Base-by-base conservation (phyloP, 2,888 invertebrate species). In the Enchytraeus crypticus region DNA sequence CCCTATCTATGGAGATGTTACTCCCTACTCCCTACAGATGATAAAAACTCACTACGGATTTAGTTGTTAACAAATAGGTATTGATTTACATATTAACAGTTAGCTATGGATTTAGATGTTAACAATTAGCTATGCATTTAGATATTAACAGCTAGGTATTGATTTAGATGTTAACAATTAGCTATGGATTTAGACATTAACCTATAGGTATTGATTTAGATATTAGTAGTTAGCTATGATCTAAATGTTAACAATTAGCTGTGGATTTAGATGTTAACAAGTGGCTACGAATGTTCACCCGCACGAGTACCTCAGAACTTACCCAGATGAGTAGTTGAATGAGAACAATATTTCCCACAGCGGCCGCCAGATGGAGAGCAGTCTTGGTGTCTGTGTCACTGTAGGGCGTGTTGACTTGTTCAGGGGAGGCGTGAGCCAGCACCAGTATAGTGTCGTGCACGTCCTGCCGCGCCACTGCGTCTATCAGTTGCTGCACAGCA, bases 281-380 rank as follows among this genome's bases (percentile, higher is more conserved):
- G 26, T 18, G n/a, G n/a, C n/a, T n/a, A n/a, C n/a, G n/a, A n/a
- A n/a, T n/a, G n/a, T n/a, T n/a, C 34, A 21, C 8, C 29, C 11
- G 29, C 45, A 14, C 26, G 29, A 2, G 4, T 0, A 32, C 46
- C 45, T 32, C 1, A 26, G 11, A 4, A 70, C 84, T 82, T 80
- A 95, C 95, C 95, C 95, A 96, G 77, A 96, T 86, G 53, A 96
- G 84, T 51, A 96, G 84, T 79, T 95, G 95, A 18, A 92, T 88
- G 73, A 92, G 87, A 59, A 92, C 88, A 66, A 92, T 83, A 75
- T 91, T 91, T 4, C 77, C 78, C 4, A 79, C 87, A 51, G 91
- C 90, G 77, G 92, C 89, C 23, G 95, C 92, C 65, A 95, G 84
- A 73, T 96, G 88, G 63, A 96, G 81, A 0, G 90, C 88, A 11